Evolutionary conservation across 2,888 invertebrate species (phyloP).

Genomic region (Spilarctia lutea): DNA sequence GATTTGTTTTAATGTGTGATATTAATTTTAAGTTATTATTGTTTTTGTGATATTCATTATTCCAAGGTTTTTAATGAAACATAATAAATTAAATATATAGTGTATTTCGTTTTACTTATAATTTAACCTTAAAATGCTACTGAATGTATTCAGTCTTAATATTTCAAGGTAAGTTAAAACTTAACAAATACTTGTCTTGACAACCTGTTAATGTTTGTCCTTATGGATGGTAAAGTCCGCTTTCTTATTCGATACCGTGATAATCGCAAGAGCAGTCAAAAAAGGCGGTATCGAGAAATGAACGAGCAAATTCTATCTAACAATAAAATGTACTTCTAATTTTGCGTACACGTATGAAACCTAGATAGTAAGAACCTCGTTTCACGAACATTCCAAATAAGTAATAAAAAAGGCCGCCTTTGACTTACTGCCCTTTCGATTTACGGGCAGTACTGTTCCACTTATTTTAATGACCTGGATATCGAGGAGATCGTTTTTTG

Average conservation of each 20-base stretch:
- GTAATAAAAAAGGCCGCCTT: too few species aligned
- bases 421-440: too few species aligned
- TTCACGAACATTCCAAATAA: too few species aligned
- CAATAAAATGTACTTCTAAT: too few species aligned
- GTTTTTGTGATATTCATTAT: constrained; percentile 47
- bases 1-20: constrained; percentile 87
- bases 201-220: neutral
- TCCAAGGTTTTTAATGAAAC: constrained; percentile 34
- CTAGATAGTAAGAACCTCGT: too few species aligned
- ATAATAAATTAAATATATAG: constrained; percentile 23
- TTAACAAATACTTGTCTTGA: neutral
- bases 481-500: too few species aligned
- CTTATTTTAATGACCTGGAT: too few species aligned
- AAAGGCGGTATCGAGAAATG: too few species aligned
- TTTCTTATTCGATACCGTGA: neutral
- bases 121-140: constrained; percentile 18
- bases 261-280: too few species aligned
- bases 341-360: too few species aligned
- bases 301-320: too few species aligned
- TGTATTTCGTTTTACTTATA: constrained; percentile 33
- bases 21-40: constrained; percentile 71
- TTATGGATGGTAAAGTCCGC: neutral
- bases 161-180: neutral
- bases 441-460: too few species aligned
- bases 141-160: constrained; percentile 15